These are phyloP conservation scores for Plecotus auritus DNA, from an alignment of 2,113 vertebrate species.

Conservation along the genomic window DNA sequence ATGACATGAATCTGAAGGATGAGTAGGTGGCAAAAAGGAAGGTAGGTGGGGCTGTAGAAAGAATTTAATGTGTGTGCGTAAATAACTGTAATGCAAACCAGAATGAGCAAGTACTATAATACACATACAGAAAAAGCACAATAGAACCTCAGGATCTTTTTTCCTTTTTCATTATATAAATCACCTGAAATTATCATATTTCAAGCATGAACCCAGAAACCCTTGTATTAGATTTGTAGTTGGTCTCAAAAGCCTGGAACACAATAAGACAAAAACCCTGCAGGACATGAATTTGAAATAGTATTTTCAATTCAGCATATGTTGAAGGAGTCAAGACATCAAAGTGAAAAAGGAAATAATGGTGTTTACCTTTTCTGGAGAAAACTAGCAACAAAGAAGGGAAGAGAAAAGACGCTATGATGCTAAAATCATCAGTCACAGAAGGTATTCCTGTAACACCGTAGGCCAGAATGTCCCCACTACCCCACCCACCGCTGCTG, in stretches of 20 bases:
- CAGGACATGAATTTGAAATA: constrained; percentile 44
- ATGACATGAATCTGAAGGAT: not conserved
- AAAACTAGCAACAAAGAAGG: constrained; percentile 38
- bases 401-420: not conserved
- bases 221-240: constrained; percentile 19
- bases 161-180: constrained; percentile 54
- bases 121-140: constrained; percentile 39
- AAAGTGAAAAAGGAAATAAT: constrained; percentile 41
- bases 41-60: not conserved
- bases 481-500: not conserved
- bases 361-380: constrained; percentile 28
- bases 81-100: constrained; percentile 17
- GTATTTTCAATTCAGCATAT: constrained; percentile 43
- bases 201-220: constrained; percentile 42
- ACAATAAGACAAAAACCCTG: constrained; percentile 38
- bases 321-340: constrained; percentile 33
- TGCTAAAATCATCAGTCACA: constrained; percentile 19
- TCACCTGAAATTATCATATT: constrained; percentile 43
- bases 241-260: constrained; percentile 46
- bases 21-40: not conserved
- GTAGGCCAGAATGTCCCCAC: not conserved
- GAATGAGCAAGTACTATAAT: not conserved
- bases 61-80: not conserved
- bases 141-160: constrained; percentile 4
- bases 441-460: not conserved